Base-by-base conservation (phyloP, 1,140 invertebrate species). In the Drosophila prosaltans region DNA sequence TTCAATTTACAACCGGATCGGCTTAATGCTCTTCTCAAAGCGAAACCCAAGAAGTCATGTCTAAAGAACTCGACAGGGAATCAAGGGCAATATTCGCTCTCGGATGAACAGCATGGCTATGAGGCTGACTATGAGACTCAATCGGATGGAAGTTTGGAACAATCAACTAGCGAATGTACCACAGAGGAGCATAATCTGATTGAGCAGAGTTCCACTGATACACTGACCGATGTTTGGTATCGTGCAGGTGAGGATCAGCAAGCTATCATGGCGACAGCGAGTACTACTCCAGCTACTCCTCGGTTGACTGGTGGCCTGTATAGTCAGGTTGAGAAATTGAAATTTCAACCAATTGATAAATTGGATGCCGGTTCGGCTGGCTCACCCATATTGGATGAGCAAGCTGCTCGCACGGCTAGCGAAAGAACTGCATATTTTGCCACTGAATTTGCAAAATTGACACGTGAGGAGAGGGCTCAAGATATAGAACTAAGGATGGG, bases 401-500 rank as follows among this genome's bases (percentile, higher is more conserved):
- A 40, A 0, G 7, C 6, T 0, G 48, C 43, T 0, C 7, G 26
- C 0, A 3, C 8, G 0, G 65, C 43, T 0, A 1, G 43, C 1
- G 24, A 62, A n/a, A 48, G 71, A 6, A 9, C 40, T 0, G 58
- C 11, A 0, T 69, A 63, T 16, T 63, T 69, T 10, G 39, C 28
- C 1, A 1, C 0, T 1, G 32, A 69, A 6, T 74, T 77, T 28
- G 65, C 64, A 0, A 21, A 41, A 2, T 26, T 74, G 1, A 51
- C 5, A 0, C 30, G 7, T 0, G 10, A 64, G 0, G 54, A 85
- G 16, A 55, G 39, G 0, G 9, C 24, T 7, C 7, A 65, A 24
- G 62, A 67, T 2, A 58, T 72, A 0, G 58, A 58, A 1, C 6
- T 58, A 6, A 32, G 81, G 0, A 30, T 84, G 40, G 28, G 40